Evolutionary conservation across 2,113 vertebrate species (phyloP), one percentile per base, ranked within the genome.

Genomic region (Chitala chitala): DNA sequence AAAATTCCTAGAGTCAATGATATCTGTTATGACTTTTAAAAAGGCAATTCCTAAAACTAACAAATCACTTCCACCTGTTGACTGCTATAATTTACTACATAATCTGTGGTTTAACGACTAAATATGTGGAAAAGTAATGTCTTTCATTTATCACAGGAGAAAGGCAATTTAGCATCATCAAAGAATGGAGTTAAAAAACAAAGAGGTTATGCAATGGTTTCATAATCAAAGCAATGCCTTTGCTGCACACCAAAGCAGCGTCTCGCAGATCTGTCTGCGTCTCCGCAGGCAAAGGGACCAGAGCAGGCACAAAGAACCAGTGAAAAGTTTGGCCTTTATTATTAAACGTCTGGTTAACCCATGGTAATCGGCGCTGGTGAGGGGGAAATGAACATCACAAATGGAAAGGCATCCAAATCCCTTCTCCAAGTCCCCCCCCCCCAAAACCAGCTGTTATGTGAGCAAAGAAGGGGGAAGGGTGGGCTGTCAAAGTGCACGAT

Each of bases 341-440:
- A 82, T 87, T 88, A 87, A 87, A 89, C 81, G 83, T 87, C 87
- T 70, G 86, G 87, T 87, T 89, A 89, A 88, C 87, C 84, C 85
- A 81, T 85, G 86, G 84, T 86, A 80, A 82, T 82, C 87, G 80
- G 79, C 75, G 78, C 77, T 81, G 78, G 75, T 65, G 17, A 26
- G 36, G 72, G 78, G 79, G 80, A 44, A 65, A 31, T 9, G 75
- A 55, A 76, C 64, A 65, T 66, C 58, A 13, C 20, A 71, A 69
- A 80, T 79, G 82, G 78, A 81, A 78, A 80, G 75, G 70, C 2
- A 72, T 29, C 56, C 76, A 75, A 80, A 79, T 75, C 71, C 61
- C 2, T 8, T 15, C 33, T 9, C 33, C 36, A 9, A 3, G 29
- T 22, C n/a, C n/a, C 1, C 63, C 33, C 38, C 36, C 20, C 51